Evolutionary conservation across 2,888 invertebrate genomes (phyloP).

Genomic region (Nasonovia ribisnigri): DNA sequence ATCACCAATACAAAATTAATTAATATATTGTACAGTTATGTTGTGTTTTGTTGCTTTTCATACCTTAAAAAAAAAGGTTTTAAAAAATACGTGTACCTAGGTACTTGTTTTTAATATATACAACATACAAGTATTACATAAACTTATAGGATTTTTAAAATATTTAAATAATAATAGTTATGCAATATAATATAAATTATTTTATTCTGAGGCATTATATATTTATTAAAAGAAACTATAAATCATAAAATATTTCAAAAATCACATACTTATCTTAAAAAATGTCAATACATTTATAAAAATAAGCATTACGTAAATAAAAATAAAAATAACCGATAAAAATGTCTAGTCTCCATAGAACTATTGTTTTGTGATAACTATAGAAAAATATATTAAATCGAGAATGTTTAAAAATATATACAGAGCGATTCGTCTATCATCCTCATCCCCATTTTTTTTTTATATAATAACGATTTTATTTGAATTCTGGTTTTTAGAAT

Average conservation of each 20-base stretch:
- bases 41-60: neutral
- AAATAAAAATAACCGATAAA: neutral
- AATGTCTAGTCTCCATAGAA: neutral
- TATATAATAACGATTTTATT: neutral
- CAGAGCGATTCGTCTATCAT: neutral
- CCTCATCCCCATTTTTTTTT: neutral
- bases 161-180: neutral
- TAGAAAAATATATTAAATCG: neutral
- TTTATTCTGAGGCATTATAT: neutral
- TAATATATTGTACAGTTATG: neutral
- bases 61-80: neutral
- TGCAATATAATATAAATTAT: neutral
- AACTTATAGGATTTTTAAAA: neutral
- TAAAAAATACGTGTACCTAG: no score
- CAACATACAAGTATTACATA: neutral
- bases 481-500: neutral
- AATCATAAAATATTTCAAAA: neutral
- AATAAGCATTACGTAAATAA: neutral
- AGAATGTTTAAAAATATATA: neutral
- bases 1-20: neutral
- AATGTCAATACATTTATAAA: neutral
- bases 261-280: slow-evolving; percentile 1
- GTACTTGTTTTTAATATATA: neutral
- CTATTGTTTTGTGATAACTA: neutral
- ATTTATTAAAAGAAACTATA: neutral